Percentiles rank a stretch among this genome's conserved stretches.
phyloP scores from a whole-genome alignment of 2,888 invertebrate species.

The Pandemis cinnamomeana region DNA sequence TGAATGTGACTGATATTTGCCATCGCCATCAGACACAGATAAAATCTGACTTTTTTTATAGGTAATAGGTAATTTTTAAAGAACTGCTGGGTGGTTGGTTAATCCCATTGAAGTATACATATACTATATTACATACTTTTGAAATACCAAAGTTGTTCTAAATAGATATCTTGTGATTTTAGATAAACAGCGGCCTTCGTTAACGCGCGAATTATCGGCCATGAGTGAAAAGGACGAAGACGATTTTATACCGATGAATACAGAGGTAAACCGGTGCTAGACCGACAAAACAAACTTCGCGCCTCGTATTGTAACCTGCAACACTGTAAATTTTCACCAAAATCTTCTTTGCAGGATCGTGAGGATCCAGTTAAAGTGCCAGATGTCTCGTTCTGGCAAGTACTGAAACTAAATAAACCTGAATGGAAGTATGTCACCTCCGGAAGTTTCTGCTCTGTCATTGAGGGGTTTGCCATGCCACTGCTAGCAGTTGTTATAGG shows the following conservation, averaged over 20 bases:
- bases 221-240: slow-evolving; percentile 70
- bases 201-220: slow-evolving; percentile 62
- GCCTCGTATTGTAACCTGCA: neutral
- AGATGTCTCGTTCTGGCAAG: slow-evolving; percentile 75
- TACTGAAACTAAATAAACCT: slow-evolving; percentile 85
- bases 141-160: too few relatives aligned
- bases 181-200: slow-evolving; percentile 55
- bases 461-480: slow-evolving; percentile 90
- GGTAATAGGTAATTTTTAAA: too few relatives aligned
- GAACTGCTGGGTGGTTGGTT: too few relatives aligned
- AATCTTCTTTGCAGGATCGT: slow-evolving; percentile 51
- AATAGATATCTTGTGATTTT: slow-evolving; percentile 33
- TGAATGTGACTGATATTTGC: too few relatives aligned
- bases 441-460: slow-evolving; percentile 85
- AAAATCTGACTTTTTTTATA: too few relatives aligned
- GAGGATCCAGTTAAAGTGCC: slow-evolving; percentile 52
- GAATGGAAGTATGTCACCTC: slow-evolving; percentile 87
- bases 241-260: slow-evolving; percentile 49
- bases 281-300: too few relatives aligned
- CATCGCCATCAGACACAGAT: too few relatives aligned
- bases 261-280: slow-evolving; percentile 48
- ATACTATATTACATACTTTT: too few relatives aligned
- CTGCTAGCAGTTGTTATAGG: slow-evolving; percentile 89
- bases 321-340: neutral
- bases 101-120: too few relatives aligned